phyloP scores from a whole-genome alignment of 2,113 vertebrate species.

The Lipotes vexillifer region DNA sequence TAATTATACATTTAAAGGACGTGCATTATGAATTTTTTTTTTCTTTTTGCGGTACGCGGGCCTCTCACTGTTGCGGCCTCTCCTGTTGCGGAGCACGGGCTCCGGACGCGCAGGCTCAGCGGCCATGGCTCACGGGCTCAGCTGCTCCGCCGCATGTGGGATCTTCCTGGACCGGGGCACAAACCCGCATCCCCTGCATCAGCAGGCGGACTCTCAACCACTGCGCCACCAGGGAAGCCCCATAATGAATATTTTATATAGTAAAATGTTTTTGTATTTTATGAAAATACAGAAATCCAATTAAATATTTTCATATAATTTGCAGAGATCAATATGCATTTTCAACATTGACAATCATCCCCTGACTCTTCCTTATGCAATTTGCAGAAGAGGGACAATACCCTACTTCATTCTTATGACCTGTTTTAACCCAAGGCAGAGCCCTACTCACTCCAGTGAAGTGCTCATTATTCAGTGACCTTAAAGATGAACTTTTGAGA shows the following conservation, averaged over 20 bases:
- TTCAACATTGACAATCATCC: not conserved
- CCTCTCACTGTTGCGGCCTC: no score
- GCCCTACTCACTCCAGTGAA: not conserved
- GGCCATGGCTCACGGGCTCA: no score
- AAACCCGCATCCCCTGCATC: no score
- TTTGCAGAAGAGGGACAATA: not conserved
- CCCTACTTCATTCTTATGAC: not conserved
- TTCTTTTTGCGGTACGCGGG: no score
- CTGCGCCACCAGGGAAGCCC: no score
- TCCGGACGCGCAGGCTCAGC: no score
- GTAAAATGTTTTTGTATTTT: not conserved
- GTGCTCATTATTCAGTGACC: not conserved
- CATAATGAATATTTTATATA: not conserved
- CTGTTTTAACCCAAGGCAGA: not conserved
- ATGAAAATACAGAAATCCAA: not conserved
- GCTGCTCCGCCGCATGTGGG: no score
- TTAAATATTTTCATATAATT: not conserved
- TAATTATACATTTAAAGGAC: not conserved
- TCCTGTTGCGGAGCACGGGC: no score
- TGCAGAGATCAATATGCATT: not conserved
- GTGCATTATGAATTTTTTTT: not conserved
- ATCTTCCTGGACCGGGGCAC: no score
- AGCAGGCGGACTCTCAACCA: no score
- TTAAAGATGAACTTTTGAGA: constrained; percentile 30
- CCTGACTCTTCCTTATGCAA: not conserved